A percentile compares a stretch with the other conserved stretches of the same genome.
Conservation (phyloP, 2,797 vertebrate genomes). For the Channallabes apus region DNA sequence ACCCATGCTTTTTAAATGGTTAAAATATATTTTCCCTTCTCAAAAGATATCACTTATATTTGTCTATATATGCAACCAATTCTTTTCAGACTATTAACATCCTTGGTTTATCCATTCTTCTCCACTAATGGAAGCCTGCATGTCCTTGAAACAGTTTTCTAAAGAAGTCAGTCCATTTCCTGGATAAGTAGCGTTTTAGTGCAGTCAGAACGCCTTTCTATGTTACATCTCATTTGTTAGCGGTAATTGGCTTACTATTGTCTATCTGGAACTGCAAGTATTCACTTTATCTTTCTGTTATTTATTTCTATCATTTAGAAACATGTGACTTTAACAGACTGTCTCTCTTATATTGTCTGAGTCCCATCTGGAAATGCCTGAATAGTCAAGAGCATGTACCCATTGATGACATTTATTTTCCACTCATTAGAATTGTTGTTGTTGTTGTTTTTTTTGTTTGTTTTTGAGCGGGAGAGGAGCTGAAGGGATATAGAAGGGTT, state of each 20-base stretch:
- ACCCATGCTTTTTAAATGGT: slow-evolving; percentile 28
- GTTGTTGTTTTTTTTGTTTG: slow-evolving; percentile 10
- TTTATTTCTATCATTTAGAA: slow-evolving; percentile 35
- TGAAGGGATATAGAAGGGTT: slow-evolving; percentile 26
- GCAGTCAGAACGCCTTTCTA: slow-evolving; percentile 41
- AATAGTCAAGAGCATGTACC: slow-evolving; percentile 48
- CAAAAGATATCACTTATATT: slow-evolving; percentile 33
- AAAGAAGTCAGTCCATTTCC: slow-evolving; percentile 48
- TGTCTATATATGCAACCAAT: slow-evolving; percentile 35
- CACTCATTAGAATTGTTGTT: slow-evolving; percentile 49
- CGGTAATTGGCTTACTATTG: slow-evolving; percentile 53
- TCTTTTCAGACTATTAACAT: slow-evolving; percentile 48
- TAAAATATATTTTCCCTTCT: slow-evolving; percentile 34
- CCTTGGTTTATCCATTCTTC: slow-evolving; percentile 48
- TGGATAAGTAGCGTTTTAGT: slow-evolving; percentile 47
- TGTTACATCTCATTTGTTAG: slow-evolving; percentile 47
- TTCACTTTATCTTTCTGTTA: slow-evolving; percentile 26
- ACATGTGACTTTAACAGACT: slow-evolving; percentile 44
- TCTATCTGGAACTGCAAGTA: slow-evolving; percentile 39
- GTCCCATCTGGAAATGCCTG: slow-evolving; percentile 55
- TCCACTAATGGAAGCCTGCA: slow-evolving; percentile 46
- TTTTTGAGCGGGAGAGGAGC: slow-evolving; percentile 26
- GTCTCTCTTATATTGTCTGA: slow-evolving; percentile 19
- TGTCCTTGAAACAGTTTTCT: slow-evolving; percentile 51
- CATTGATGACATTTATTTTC: slow-evolving; percentile 53